Percentiles rank a stretch among this genome's conserved stretches.
Evolutionary conservation across 2,888 invertebrate species (phyloP).

Genomic region (Xylocampa areola): DNA sequence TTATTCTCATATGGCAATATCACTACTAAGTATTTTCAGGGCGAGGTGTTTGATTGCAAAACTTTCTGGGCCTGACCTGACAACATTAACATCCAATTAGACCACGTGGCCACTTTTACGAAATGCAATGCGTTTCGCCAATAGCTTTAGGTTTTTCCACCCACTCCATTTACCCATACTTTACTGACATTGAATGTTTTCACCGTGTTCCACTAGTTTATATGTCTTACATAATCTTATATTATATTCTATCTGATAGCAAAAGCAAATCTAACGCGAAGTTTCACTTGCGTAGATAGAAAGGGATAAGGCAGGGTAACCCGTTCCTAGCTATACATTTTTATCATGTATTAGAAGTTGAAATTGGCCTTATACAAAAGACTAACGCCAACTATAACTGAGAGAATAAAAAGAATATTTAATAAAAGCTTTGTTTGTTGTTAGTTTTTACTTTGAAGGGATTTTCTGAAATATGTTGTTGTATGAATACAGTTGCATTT

Average conservation of each 20-base stretch:
- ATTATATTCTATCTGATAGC: not conserved
- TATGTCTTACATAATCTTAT: constrained; percentile 7
- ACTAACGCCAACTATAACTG: too few relatives aligned
- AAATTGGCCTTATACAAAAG: too few relatives aligned
- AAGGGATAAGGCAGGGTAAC: not conserved
- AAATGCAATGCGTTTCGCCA: constrained; percentile 1
- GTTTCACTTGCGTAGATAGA: not conserved
- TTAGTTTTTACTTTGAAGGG: too few relatives aligned
- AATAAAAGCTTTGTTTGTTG: too few relatives aligned
- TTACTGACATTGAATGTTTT: constrained; percentile 15
- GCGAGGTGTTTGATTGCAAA: not conserved
- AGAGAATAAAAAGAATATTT: too few relatives aligned
- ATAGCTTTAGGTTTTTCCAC: constrained; percentile 13
- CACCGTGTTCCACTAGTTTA: constrained; percentile 5
- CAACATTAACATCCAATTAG: not conserved
- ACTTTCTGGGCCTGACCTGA: constrained; percentile 5
- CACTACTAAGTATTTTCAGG: not conserved
- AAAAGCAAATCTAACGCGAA: not conserved
- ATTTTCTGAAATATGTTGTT: too few relatives aligned
- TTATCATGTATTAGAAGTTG: too few relatives aligned
- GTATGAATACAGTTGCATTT: constrained; percentile 58
- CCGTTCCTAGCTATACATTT: too few relatives aligned
- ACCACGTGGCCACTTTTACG: constrained; percentile 3
- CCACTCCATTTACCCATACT: constrained; percentile 10
- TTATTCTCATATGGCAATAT: not conserved